Conservation (phyloP, 2,113 vertebrate genomes). For the Gasterosteus nipponicus region DNA sequence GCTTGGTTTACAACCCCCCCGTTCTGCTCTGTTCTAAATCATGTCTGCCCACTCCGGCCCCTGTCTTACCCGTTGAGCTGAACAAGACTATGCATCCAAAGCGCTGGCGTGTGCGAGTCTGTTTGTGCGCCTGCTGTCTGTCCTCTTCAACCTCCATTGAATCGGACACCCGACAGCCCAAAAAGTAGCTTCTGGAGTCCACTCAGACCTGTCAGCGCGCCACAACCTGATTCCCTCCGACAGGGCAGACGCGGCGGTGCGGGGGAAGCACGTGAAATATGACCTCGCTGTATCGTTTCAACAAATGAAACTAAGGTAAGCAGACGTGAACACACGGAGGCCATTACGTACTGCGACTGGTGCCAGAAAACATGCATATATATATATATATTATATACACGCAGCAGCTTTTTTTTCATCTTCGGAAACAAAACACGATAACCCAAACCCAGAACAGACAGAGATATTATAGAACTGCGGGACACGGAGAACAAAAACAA, state of each 20-base stretch:
- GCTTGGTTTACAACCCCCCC: not conserved
- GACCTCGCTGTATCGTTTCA: not conserved
- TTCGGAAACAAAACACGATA: not conserved
- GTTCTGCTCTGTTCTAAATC: constrained; percentile 20
- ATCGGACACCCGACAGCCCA: constrained; percentile 55
- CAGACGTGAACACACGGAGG: not conserved
- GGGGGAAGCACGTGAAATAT: constrained; percentile 21
- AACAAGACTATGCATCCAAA: constrained; percentile 17
- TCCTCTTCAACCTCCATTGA: constrained; percentile 65
- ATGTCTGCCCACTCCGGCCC: constrained; percentile 20
- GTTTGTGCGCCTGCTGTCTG: constrained; percentile 19
- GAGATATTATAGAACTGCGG: not conserved
- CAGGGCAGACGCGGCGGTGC: constrained; percentile 42
- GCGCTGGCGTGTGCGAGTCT: not conserved
- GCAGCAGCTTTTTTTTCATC: not conserved
- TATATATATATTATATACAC: not conserved
- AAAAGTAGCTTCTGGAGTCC: constrained; percentile 57
- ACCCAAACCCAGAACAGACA: not conserved
- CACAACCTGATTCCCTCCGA: constrained; percentile 61
- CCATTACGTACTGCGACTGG: not conserved
- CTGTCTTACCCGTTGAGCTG: constrained; percentile 20
- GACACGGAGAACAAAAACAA: not conserved
- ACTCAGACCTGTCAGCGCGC: constrained; percentile 49
- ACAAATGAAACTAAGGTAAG: constrained; percentile 4
- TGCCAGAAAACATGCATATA: not conserved